phyloP scores from a whole-genome alignment of 2,888 invertebrate genomes.

The Dynastes grantii region DNA sequence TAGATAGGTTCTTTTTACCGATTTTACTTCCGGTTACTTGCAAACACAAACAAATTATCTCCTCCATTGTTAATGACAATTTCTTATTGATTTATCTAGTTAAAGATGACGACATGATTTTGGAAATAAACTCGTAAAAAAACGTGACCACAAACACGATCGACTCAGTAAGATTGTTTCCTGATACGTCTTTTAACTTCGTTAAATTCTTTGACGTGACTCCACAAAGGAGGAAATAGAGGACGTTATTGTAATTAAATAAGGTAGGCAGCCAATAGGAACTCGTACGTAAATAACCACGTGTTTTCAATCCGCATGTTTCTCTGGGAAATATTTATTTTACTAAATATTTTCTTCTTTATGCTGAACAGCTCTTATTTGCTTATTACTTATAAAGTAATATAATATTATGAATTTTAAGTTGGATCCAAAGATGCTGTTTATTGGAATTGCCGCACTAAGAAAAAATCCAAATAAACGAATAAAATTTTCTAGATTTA shows the following conservation, averaged over 20 bases:
- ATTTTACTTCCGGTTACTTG: slow-evolving; percentile 21
- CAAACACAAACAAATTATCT: slow-evolving; percentile 32
- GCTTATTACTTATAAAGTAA: not conserved
- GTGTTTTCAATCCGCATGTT: not conserved
- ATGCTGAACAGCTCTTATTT: not conserved
- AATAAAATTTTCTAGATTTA: too few species aligned
- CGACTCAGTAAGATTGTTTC: not conserved
- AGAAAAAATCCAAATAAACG: too few species aligned
- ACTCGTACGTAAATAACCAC: not conserved
- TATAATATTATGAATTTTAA: too few species aligned
- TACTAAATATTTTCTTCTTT: not conserved
- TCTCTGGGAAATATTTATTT: not conserved
- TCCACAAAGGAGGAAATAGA: not conserved
- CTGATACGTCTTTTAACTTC: not conserved
- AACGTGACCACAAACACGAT: slow-evolving; percentile 2
- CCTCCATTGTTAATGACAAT: slow-evolving; percentile 6
- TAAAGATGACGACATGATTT: not conserved
- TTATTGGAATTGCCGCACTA: too few species aligned
- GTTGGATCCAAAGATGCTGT: too few species aligned
- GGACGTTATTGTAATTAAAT: slow-evolving; percentile 16
- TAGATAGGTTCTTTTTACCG: not conserved
- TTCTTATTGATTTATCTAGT: not conserved
- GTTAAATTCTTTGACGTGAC: slow-evolving; percentile 6
- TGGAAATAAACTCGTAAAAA: not conserved
- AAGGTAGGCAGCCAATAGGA: slow-evolving; percentile 1